These are phyloP conservation scores for Anolis apletophallus DNA, from an alignment of 2,797 vertebrate species.

Conservation along the genomic window DNA sequence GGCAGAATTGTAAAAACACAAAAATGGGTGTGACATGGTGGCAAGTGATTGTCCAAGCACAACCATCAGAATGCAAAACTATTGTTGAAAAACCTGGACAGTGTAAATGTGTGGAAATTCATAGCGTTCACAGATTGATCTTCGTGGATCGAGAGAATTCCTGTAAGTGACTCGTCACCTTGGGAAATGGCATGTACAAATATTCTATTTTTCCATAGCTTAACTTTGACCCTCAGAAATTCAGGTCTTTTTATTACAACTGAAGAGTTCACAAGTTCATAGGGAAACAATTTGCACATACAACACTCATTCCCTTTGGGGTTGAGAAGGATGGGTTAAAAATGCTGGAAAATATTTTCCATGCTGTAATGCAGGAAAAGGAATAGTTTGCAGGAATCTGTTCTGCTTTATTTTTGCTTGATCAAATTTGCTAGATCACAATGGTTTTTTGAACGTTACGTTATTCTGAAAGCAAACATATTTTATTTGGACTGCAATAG, in stretches of 20 bases:
- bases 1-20: background rate
- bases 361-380: background rate
- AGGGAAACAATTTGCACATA: background rate
- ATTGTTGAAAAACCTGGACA: background rate
- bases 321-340: no score
- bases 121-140: background rate
- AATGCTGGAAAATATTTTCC: no score
- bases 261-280: conserved; percentile 10
- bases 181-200: background rate
- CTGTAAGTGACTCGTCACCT: background rate
- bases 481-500: background rate
- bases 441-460: background rate
- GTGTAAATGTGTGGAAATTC: background rate
- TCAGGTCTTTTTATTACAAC: background rate
- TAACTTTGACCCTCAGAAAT: background rate
- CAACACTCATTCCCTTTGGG: background rate
- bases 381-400: background rate
- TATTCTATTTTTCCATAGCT: background rate
- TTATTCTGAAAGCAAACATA: background rate
- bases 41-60: background rate
- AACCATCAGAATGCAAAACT: background rate
- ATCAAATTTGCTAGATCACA: background rate
- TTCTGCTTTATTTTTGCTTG: background rate
- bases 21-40: background rate
- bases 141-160: background rate